These are phyloP conservation scores for Tinea pellionella DNA, from an alignment of 2,888 invertebrate species.

Conservation along the genomic window DNA sequence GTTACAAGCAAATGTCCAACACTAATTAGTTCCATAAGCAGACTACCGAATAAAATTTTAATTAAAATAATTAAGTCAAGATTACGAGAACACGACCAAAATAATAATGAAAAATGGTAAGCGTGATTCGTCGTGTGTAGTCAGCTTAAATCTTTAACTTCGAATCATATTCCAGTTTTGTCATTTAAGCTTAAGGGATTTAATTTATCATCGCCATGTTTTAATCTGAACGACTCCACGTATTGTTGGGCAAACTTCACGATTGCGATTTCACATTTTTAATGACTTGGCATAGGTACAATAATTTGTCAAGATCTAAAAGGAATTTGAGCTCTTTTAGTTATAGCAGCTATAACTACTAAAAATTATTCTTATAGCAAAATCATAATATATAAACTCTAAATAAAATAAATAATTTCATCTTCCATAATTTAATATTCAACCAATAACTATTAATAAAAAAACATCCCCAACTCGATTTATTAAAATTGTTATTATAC, in stretches of 20 bases:
- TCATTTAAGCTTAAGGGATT: conserved; percentile 9
- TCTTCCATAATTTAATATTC: no score
- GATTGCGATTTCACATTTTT: not conserved
- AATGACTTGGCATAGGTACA: no score
- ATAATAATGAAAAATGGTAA: not conserved
- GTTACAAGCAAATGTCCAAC: conserved; percentile 42
- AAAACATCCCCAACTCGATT: no score
- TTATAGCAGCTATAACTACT: no score
- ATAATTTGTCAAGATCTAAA: no score
- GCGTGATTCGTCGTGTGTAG: not conserved
- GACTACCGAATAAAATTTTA: conserved; percentile 24
- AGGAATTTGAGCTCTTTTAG: no score
- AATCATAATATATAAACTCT: no score
- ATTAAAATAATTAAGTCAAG: conserved; percentile 43
- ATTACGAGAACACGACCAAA: conserved; percentile 24
- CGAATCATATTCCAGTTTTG: conserved; percentile 6
- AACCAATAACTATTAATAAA: no score
- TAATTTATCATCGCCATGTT: conserved; percentile 1
- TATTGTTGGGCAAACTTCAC: conserved; percentile 2
- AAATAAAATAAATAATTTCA: no score
- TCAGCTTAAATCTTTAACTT: conserved; percentile 5
- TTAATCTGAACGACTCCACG: not conserved
- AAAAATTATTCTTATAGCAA: no score
- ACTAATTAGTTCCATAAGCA: conserved; percentile 43
- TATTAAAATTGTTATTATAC: no score